phyloP scores from a whole-genome alignment of 2,113 vertebrate species.

The Cinclus cinclus region DNA sequence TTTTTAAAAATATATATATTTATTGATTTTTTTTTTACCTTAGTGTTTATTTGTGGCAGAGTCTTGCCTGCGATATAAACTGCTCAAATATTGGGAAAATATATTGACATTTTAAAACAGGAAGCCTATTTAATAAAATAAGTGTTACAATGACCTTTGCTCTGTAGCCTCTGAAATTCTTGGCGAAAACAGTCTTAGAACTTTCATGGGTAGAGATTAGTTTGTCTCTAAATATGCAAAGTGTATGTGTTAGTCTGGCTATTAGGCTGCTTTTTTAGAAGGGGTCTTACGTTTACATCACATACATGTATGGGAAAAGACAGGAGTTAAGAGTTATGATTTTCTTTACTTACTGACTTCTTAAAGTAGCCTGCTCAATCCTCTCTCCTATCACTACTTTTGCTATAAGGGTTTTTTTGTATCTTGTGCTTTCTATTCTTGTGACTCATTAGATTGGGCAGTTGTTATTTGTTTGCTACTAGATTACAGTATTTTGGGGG shows the following conservation, averaged over 20 bases:
- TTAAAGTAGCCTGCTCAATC: not conserved
- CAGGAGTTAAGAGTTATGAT: not conserved
- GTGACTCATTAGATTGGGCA: not conserved
- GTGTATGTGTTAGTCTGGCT: not conserved
- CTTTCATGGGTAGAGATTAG: not conserved
- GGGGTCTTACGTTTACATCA: not conserved
- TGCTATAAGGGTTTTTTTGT: not conserved
- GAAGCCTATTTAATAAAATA: not conserved
- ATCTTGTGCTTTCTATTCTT: not conserved
- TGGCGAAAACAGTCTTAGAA: not conserved
- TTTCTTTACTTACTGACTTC: not conserved
- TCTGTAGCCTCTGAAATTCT: not conserved
- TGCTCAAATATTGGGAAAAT: not conserved
- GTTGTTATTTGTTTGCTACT: not conserved
- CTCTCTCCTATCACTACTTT: not conserved
- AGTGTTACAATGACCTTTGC: not conserved
- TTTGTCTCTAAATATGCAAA: not conserved
- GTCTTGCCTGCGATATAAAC: not conserved
- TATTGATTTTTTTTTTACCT: not conserved
- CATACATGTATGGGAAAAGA: not conserved
- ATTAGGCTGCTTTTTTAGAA: not conserved
- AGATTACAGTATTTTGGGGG: not conserved
- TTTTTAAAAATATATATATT: rapidly evolving
- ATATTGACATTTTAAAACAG: not conserved
- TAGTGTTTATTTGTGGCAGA: not conserved